Conservation (phyloP, 2,113 vertebrate genomes). For the Pseudopodoces humilis region DNA sequence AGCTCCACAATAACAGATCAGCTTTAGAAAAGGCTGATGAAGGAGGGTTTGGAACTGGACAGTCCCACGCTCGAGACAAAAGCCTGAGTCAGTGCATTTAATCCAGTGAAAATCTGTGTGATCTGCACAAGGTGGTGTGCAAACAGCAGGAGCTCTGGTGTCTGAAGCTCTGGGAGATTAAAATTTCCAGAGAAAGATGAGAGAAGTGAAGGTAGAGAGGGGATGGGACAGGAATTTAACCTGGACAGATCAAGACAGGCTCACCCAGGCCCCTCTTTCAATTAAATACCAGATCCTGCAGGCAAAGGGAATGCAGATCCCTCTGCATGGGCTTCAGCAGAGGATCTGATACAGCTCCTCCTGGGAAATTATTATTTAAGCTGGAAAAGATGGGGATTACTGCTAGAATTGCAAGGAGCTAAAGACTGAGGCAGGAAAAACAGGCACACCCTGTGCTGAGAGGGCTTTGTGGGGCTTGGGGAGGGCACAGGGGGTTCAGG, state of each 20-base stretch:
- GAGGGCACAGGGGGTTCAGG: neutral
- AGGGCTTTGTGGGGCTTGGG: neutral
- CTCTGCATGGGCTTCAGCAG: neutral
- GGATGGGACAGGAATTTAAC: neutral
- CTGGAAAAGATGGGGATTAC: constrained; percentile 10
- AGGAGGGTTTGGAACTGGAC: neutral
- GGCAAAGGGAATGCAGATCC: neutral
- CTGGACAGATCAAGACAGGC: neutral
- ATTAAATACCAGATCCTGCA: neutral
- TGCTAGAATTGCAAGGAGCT: neutral
- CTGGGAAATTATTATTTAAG: neutral
- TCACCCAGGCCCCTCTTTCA: neutral
- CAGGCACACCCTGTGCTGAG: neutral
- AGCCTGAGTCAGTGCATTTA: neutral
- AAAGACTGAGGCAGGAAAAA: neutral
- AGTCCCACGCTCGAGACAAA: neutral
- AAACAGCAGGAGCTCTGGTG: neutral
- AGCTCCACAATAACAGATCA: neutral
- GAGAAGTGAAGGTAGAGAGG: neutral
- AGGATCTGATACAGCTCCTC: neutral
- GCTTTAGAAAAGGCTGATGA: neutral
- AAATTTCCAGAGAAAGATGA: neutral
- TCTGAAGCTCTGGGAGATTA: neutral
- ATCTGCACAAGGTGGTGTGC: neutral
- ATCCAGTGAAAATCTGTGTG: neutral